Evolutionary conservation across 2,888 invertebrate genomes (phyloP), one percentile per base, ranked within the genome.

Genomic region (Linnaemya vulpina): DNA sequence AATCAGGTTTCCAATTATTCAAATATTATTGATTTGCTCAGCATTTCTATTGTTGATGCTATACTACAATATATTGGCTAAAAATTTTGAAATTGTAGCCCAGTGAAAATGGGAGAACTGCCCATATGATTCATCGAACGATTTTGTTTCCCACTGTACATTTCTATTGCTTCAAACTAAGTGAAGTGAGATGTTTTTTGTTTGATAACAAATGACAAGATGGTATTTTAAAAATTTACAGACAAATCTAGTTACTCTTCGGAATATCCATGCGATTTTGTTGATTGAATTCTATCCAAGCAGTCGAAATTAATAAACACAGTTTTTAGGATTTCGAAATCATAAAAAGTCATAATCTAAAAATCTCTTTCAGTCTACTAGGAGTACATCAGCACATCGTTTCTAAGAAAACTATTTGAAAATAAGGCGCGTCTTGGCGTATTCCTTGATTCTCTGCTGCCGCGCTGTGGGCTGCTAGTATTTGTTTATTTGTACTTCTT

Each of bases 351-450:
- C 51, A 1, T 35, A 30, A 46, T 22, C 46, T 51, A 68, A 51
- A 38, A 43, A 75, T 62, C 43, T 62, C n/a, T 62, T 30, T 46
- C 8, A 13, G 30, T 43, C 43, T 40, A 40, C 17, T 1, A 60
- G 22, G 10, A 62, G 49, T 22, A 49, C 49, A 68, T 80, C 17
- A 60, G 60, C 55, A 62, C 49, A 43, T 65, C 20, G 51, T 40
- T 82, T 76, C 82, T 76, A 65, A 65, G 82, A 82, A 82, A 76
- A 76, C 46, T 58, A 75, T 70, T 75, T 62, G 53, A 62, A 53
- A 75, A 53, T 46, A 55, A 63, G 82, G 82, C 63, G 71, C 63
- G 55, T 20, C 55, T 70, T 43, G 62, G 38, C 65, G 38, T 81
- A 17, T 58, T 74, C 43, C 62, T 71, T 70, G 20, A 30, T 13